Evolutionary conservation across 35 echinoderm and acorn worm genomes (phyloP).

Genomic region (Nesometra sesokonis): DNA sequence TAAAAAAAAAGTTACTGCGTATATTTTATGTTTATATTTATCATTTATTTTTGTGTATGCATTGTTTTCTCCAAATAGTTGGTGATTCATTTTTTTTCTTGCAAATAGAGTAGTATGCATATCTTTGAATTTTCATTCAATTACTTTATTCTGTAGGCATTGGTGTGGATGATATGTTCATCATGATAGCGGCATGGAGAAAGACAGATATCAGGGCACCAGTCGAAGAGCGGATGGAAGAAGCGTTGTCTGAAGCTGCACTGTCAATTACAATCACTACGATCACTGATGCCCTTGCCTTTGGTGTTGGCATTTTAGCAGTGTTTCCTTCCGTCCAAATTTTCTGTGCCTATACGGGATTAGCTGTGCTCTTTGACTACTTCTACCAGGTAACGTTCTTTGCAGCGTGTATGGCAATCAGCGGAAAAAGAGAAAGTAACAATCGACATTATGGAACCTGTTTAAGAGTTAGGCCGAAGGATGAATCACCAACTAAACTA

Average conservation of each 20-base stretch:
- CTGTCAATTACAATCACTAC: constrained; percentile 55
- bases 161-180: constrained; percentile 53
- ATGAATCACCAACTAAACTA: neutral
- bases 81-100: too few relatives aligned
- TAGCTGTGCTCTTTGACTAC: constrained; percentile 44
- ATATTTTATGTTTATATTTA: too few relatives aligned
- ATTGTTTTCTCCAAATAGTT: too few relatives aligned
- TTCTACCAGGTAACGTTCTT: constrained; percentile 62
- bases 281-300: constrained; percentile 41
- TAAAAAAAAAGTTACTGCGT: too few relatives aligned
- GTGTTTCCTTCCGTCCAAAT: constrained; percentile 24
- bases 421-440: constrained; percentile 15
- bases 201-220: constrained; percentile 1
- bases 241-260: constrained; percentile 42
- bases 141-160: constrained; percentile 22
- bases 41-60: too few relatives aligned
- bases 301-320: constrained; percentile 33
- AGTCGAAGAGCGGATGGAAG: constrained; percentile 31
- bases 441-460: constrained; percentile 42
- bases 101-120: too few relatives aligned
- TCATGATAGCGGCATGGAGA: constrained; percentile 53
- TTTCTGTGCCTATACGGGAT: constrained; percentile 45
- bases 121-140: too few relatives aligned
- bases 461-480: constrained; percentile 3
- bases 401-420: constrained; percentile 43